A percentile compares a stretch with the other conserved stretches of the same genome.
These are phyloP conservation scores for Drosophila neocordata DNA, from an alignment of 1,140 invertebrate species.

Conservation along the genomic window DNA sequence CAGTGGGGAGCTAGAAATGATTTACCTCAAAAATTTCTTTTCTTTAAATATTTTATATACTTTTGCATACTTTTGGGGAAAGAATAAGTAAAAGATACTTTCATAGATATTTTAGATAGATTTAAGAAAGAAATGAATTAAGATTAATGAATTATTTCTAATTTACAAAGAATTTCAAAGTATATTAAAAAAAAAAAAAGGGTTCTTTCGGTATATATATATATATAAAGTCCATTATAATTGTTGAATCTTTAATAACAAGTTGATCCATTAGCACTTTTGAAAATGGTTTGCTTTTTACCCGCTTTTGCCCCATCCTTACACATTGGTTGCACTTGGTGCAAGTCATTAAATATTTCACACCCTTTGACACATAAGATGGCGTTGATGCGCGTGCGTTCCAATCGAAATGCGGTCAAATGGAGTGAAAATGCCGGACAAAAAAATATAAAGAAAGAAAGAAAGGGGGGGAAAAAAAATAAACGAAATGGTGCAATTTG, in stretches of 20 bases:
- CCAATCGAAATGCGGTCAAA: constrained; percentile 77
- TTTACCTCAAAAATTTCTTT: not conserved
- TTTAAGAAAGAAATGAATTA: too few relatives aligned
- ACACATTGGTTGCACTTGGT: not conserved
- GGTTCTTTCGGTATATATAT: not conserved
- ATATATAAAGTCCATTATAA: not conserved
- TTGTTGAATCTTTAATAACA: not conserved
- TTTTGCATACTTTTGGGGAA: not conserved
- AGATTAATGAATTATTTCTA: not conserved
- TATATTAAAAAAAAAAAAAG: not conserved
- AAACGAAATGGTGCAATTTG: constrained; percentile 66
- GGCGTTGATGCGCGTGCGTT: constrained; percentile 63
- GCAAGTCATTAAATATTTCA: constrained; percentile 72
- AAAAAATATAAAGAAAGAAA: constrained; percentile 30
- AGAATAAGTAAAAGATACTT: too few relatives aligned
- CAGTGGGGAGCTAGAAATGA: not conserved
- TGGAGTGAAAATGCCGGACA: constrained; percentile 49
- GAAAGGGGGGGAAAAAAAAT: constrained; percentile 18
- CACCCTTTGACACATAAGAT: constrained; percentile 70
- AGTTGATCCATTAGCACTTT: not conserved
- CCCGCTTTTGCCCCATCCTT: not conserved
- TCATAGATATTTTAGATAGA: too few relatives aligned
- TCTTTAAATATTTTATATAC: not conserved
- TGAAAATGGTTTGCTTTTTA: not conserved
- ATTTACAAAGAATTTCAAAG: not conserved